phyloP scores from a whole-genome alignment of 2,113 vertebrate species.

The Sylvicapra grimmia region DNA sequence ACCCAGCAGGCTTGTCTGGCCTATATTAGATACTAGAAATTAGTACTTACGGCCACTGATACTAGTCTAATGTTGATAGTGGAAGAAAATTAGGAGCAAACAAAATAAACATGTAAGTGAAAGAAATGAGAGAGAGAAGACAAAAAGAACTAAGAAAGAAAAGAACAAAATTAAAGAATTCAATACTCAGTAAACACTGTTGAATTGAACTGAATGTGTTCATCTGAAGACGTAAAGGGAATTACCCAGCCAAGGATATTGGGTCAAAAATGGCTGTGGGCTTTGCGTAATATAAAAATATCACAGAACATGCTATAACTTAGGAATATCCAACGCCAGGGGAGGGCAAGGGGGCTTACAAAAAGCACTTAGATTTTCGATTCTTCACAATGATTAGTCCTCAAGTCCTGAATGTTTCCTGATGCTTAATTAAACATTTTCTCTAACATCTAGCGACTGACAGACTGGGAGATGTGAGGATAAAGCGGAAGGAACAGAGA shows the following conservation, averaged over 20 bases:
- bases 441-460: background rate
- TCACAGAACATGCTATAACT: background rate
- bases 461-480: background rate
- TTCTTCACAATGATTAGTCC: background rate
- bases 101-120: background rate
- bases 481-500: background rate
- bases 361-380: background rate
- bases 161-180: background rate
- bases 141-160: background rate
- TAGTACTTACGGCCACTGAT: background rate
- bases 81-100: background rate
- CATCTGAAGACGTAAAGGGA: background rate
- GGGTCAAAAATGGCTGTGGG: background rate
- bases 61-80: background rate
- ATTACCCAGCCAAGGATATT: background rate
- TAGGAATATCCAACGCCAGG: background rate
- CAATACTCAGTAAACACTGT: background rate
- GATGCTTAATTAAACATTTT: background rate
- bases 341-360: fast-evolving
- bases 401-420: background rate
- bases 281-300: background rate
- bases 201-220: background rate
- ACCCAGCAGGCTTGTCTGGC: background rate
- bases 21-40: background rate
- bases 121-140: background rate